Evolutionary conservation across 2,888 invertebrate genomes (phyloP), one percentile per base, ranked within the genome.

Genomic region (Dinocampus coccinellae): DNA sequence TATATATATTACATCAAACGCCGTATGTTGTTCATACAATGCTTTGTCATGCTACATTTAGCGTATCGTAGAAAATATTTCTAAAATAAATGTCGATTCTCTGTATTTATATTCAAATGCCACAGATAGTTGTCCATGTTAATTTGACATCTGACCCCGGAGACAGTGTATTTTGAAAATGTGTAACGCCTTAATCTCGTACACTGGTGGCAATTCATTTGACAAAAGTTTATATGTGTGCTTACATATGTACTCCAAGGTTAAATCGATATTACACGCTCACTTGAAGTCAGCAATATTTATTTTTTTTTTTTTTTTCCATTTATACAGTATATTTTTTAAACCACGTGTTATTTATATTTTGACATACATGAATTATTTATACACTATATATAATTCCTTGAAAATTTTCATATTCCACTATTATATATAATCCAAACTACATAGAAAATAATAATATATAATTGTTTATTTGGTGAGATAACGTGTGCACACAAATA

Each of bases 61-160:
- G 7, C 62, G 13, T 39, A n/a, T 4, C 20, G 39, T 4, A 24
- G 58, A 63, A 71, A 64, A 65, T 65, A 67, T 71, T 67, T 69
- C 57, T 10, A 13, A n/a, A 67, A 53, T 53, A 36, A 47, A 33
- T 55, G 26, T 33, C 72, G 73, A 75, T 75, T 70, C 73, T 52
- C 65, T 62, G 61, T 64, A 10, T 53, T 62, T 73, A 63, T 75
- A 66, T 67, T 70, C 72, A 52, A 69, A 69, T 75, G 20, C 58
- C 47, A 47, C 33, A 10, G n/a, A 16, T 69, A 39, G 69, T 61
- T 42, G 72, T 62, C 62, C 29, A 64, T 62, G 57, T 36, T 47
- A 72, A 77, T 77, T 77, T 79, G 83, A 85, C 85, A 82, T 76
- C 75, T 82, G 84, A 85, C 82, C 84, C 75, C 77, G 77, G 70